Evolutionary conservation across 2,113 vertebrate genomes (phyloP), one percentile per base, ranked within the genome.

Genomic region (Ctenomys sociabilis): DNA sequence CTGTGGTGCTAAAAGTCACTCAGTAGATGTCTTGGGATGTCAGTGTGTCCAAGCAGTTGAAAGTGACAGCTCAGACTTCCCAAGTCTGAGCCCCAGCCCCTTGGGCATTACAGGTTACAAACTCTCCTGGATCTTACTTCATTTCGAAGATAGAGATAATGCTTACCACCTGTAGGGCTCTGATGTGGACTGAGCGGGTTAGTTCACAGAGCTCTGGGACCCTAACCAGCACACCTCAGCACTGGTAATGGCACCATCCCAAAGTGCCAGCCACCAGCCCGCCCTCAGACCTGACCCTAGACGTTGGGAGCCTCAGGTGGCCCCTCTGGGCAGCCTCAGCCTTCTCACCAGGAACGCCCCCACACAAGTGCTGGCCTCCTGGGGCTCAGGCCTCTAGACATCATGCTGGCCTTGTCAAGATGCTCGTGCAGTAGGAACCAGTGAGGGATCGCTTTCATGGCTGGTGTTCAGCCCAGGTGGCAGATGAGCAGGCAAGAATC

Each of bases 31-130:
- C 14, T 66, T 87, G 19, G 16, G 45, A 14, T 49, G 83, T 70
- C 59, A 22, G 4, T 28, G 0, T 43, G 4, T 26, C 54, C 37
- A 2, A 0, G 30, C 0, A 7, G 3, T 0, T n/a, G 1, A 2
- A 0, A 35, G 77, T 0, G 35, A 19, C 35, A 0, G 52, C 14
- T 26, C 61, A 8, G 66, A 1, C 28, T 0, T 12, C 28, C 61
- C 13, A 19, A 22, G 35, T 21, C 85, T 30, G 1, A 28, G 30
- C 78, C 26, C 68, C 3, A 0, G 2, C 40, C 37, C 12, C 1
- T 26, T 28, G 19, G 24, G 1, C 17, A 1, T 54, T 13, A 0
- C 10, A 5, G 5, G 5, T 13, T 28, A 1, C 6, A 2, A 5
- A 0, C 21, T 37, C 1, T 66, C 21, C 68, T 0, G 0, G 4